phyloP scores from a whole-genome alignment of 2,888 invertebrate genomes.

The Caenorhabditis sp. region DNA sequence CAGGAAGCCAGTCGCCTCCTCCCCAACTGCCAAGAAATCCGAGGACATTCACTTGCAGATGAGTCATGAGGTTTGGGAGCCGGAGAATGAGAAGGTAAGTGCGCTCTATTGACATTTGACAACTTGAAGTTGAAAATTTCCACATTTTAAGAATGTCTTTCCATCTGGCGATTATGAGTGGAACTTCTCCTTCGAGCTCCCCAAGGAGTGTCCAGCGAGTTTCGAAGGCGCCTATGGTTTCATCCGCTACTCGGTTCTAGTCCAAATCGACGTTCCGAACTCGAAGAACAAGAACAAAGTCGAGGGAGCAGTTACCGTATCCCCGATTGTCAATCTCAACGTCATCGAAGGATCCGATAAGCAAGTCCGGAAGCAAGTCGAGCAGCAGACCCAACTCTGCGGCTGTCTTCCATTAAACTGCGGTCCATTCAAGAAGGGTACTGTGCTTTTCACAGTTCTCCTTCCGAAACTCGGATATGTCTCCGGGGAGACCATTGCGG shows the following conservation, averaged over 20 bases:
- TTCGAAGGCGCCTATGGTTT: conserved; percentile 43
- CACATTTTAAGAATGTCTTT: conserved; percentile 35
- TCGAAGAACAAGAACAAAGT: neutral
- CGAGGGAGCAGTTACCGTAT: conserved; percentile 43
- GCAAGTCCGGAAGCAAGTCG: neutral
- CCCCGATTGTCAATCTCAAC: conserved; percentile 29
- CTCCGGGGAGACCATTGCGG: neutral
- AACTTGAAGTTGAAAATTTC: too few relatives aligned
- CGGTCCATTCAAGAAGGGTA: conserved; percentile 19
- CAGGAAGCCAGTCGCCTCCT: conserved; percentile 12
- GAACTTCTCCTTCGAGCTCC: conserved; percentile 60
- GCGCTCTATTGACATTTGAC: neutral
- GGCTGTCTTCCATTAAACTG: conserved; percentile 16
- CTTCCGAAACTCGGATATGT: neutral
- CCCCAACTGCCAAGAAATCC: conserved; percentile 6
- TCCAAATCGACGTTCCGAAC: conserved; percentile 43
- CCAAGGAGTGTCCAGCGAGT: conserved; percentile 51
- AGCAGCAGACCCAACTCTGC: neutral
- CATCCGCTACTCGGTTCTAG: conserved; percentile 47
- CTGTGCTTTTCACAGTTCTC: neutral
- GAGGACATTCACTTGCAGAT: conserved; percentile 39
- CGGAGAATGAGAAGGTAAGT: conserved; percentile 25
- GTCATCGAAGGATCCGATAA: conserved; percentile 12
- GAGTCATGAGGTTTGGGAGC: conserved; percentile 47
- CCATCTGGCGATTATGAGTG: conserved; percentile 62